Percentiles rank a stretch among this genome's conserved stretches.
Conservation (phyloP, 2,113 vertebrate species). For the Solenodon paradoxus region DNA sequence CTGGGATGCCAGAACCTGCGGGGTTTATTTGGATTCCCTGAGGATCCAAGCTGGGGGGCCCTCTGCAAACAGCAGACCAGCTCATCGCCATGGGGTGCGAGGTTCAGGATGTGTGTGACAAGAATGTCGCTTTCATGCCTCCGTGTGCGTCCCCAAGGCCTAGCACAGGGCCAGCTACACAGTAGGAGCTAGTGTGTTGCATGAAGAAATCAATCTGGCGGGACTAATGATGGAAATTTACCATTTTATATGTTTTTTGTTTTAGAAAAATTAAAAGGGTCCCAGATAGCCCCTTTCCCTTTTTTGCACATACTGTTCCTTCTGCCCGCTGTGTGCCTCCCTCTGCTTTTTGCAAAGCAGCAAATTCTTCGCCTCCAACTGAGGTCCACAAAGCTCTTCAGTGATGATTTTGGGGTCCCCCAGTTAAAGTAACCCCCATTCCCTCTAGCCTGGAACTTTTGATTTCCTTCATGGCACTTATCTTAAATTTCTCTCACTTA, state of each 20-base stretch:
- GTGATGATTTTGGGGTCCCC: background rate
- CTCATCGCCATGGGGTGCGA: constrained; percentile 31
- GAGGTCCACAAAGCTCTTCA: background rate
- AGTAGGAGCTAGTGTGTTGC: background rate
- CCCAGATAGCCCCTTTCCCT: background rate
- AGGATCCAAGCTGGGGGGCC: constrained; percentile 47
- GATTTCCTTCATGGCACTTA: background rate
- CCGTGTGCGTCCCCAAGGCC: constrained; percentile 15
- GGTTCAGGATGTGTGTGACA: constrained; percentile 22
- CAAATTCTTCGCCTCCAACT: background rate
- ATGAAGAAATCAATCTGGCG: constrained; percentile 33
- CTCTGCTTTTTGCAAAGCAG: background rate
- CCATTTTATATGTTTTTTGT: constrained; percentile 2
- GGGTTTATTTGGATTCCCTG: constrained; percentile 73
- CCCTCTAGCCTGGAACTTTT: background rate
- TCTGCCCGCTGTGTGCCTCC: background rate
- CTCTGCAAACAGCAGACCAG: constrained; percentile 46
- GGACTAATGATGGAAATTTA: background rate
- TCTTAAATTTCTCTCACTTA: background rate
- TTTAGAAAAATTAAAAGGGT: background rate
- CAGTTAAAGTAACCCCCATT: background rate
- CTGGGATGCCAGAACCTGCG: constrained; percentile 48
- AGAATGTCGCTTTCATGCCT: constrained; percentile 50
- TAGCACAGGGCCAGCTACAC: background rate
- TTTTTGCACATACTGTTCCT: background rate